phyloP scores from a whole-genome alignment of 2,113 vertebrate species.

The Parus major region DNA sequence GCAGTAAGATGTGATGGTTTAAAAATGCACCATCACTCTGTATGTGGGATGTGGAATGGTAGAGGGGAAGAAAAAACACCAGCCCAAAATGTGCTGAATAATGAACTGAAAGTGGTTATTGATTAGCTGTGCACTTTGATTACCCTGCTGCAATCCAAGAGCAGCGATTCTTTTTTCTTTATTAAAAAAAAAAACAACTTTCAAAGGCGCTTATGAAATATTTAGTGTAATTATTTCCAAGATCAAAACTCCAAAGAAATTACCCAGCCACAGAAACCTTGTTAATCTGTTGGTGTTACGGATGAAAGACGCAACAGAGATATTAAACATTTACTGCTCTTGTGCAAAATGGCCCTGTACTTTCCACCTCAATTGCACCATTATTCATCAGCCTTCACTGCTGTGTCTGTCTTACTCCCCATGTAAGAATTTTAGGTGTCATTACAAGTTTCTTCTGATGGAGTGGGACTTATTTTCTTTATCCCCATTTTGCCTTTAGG shows the following conservation, averaged over 20 bases:
- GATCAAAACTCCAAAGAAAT: conserved; percentile 39
- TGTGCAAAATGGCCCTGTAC: not conserved
- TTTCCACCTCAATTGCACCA: not conserved
- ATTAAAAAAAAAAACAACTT: not conserved
- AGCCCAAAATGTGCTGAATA: conserved; percentile 29
- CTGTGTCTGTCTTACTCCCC: not conserved
- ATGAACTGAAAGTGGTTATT: conserved; percentile 36
- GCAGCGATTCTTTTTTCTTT: not conserved
- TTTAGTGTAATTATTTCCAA: conserved; percentile 37
- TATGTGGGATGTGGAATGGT: not conserved
- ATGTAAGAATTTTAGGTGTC: not conserved
- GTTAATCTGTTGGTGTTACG: conserved; percentile 52
- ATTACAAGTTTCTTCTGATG: conserved; percentile 7
- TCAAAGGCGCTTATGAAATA: conserved; percentile 31
- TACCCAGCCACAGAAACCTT: not conserved
- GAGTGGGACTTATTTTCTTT: not conserved
- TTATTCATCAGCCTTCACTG: not conserved
- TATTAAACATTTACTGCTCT: conserved; percentile 48
- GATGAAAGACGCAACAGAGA: not conserved
- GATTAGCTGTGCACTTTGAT: conserved; percentile 39
- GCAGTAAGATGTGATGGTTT: not conserved
- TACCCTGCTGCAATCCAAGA: not conserved
- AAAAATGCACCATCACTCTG: not conserved
- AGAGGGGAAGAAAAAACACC: not conserved
- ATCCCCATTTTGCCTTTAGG: not conserved